Evolutionary conservation across 2,888 invertebrate genomes (phyloP).

Genomic region (Trisateles emortualis): DNA sequence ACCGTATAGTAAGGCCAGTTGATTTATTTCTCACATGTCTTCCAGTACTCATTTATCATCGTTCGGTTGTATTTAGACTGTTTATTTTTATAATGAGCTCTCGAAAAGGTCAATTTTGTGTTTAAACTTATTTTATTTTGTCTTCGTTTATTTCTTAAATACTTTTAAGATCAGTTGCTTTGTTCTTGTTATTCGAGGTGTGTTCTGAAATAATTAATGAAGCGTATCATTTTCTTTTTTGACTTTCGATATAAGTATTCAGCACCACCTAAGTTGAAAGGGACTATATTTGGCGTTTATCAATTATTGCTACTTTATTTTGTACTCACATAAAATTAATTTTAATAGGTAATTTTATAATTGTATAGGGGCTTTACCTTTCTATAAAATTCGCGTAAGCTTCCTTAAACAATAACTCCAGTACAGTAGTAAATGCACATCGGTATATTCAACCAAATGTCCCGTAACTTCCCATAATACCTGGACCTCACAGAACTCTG

Average conservation of each 20-base stretch:
- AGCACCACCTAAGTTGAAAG: not conserved
- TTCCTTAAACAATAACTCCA: slow-evolving; percentile 31
- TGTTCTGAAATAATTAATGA: slow-evolving; percentile 24
- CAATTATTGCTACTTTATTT: too few species aligned
- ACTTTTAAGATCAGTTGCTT: slow-evolving; percentile 43
- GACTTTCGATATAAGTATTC: not conserved
- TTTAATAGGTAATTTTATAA: not conserved
- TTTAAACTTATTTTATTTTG: slow-evolving; percentile 31
- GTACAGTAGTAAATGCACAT: slow-evolving; percentile 22
- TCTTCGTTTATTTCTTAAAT: slow-evolving; percentile 42
- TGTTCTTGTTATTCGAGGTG: slow-evolving; percentile 36
- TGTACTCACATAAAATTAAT: not conserved
- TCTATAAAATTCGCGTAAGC: slow-evolving; percentile 5
- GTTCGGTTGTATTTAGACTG: slow-evolving; percentile 63
- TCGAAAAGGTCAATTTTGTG: slow-evolving; percentile 51
- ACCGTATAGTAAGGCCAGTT: slow-evolving; percentile 45
- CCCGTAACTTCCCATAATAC: slow-evolving; percentile 41
- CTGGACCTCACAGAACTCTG: slow-evolving; percentile 70
- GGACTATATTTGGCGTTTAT: not conserved
- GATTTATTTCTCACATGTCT: slow-evolving; percentile 58
- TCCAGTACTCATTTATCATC: slow-evolving; percentile 63
- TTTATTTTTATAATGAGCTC: slow-evolving; percentile 65
- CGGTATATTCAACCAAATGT: slow-evolving; percentile 32
- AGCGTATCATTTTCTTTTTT: not conserved
- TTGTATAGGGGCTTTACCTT: too few species aligned